Evolutionary conservation across 2,113 vertebrate species (phyloP).

Genomic region (Rynchops niger): DNA sequence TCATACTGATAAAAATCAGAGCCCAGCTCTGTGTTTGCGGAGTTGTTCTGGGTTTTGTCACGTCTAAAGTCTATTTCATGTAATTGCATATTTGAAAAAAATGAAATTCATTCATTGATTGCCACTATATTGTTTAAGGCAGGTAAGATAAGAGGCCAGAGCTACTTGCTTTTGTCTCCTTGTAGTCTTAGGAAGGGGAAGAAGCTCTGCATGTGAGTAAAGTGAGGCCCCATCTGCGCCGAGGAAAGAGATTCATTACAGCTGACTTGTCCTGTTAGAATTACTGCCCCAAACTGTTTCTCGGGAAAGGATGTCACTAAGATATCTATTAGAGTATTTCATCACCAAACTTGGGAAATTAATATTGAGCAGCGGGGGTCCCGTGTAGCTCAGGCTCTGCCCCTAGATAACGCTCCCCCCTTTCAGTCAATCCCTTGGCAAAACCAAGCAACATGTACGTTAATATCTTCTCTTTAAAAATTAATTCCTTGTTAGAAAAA

Average conservation of each 20-base stretch:
- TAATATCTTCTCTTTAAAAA: background rate
- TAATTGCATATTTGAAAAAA: conserved; percentile 17
- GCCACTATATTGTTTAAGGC: conserved; percentile 25
- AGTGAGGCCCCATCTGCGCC: conserved; percentile 50
- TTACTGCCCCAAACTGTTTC: conserved; percentile 38
- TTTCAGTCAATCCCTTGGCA: background rate
- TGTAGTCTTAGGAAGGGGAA: background rate
- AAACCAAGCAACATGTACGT: fast-evolving
- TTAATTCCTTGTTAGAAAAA: background rate
- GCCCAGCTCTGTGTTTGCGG: background rate
- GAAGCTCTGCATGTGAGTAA: background rate
- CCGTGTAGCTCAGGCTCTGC: background rate
- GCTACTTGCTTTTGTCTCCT: background rate
- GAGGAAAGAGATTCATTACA: conserved; percentile 57
- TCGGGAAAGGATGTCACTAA: background rate
- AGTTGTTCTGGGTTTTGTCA: conserved; percentile 29
- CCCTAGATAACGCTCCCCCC: background rate
- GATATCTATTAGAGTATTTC: conserved; percentile 18
- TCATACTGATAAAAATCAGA: conserved; percentile 27
- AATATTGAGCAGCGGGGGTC: background rate
- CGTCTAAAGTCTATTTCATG: background rate
- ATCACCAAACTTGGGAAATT: background rate
- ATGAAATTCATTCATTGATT: conserved; percentile 26
- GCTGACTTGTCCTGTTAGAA: conserved; percentile 64
- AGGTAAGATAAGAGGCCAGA: conserved; percentile 25